Evolutionary conservation across 2,888 invertebrate genomes (phyloP).

Genomic region (Nomada fabriciana): DNA sequence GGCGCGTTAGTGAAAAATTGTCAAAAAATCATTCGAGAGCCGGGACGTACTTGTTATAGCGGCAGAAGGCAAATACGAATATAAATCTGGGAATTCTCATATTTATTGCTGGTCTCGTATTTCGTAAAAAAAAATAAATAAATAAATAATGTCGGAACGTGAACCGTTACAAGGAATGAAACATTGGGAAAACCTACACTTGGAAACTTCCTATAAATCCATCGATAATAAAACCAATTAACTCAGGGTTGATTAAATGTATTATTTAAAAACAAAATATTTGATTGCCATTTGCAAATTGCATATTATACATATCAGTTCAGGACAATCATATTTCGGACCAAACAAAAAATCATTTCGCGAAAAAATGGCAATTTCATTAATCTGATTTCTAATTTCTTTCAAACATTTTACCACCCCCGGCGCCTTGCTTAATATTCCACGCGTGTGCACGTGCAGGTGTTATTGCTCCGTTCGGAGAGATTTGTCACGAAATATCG

Average conservation of each 20-base stretch:
- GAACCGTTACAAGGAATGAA: background rate
- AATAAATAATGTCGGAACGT: conserved; percentile 20
- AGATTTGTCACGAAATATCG: background rate
- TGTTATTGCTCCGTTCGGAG: too few species aligned
- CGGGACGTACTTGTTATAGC: conserved; percentile 10
- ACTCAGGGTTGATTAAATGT: background rate
- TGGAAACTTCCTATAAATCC: conserved; percentile 12
- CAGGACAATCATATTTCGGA: too few species aligned
- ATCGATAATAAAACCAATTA: too few species aligned
- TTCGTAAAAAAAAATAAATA: background rate
- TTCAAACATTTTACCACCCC: too few species aligned
- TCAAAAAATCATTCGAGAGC: conserved; percentile 24
- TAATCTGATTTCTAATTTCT: too few species aligned
- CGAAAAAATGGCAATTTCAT: too few species aligned
- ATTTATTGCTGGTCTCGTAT: conserved; percentile 26
- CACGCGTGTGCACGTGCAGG: too few species aligned
- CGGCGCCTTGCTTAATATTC: too few species aligned
- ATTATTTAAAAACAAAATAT: background rate
- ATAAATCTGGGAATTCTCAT: conserved; percentile 37
- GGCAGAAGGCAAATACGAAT: conserved; percentile 17
- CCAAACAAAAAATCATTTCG: too few species aligned
- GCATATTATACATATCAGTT: too few species aligned
- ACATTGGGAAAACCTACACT: background rate
- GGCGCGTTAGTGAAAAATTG: conserved; percentile 31
- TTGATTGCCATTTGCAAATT: too few species aligned